phyloP scores from a whole-genome alignment of 2,888 invertebrate species.

The Cataglyphis altisquamis region DNA sequence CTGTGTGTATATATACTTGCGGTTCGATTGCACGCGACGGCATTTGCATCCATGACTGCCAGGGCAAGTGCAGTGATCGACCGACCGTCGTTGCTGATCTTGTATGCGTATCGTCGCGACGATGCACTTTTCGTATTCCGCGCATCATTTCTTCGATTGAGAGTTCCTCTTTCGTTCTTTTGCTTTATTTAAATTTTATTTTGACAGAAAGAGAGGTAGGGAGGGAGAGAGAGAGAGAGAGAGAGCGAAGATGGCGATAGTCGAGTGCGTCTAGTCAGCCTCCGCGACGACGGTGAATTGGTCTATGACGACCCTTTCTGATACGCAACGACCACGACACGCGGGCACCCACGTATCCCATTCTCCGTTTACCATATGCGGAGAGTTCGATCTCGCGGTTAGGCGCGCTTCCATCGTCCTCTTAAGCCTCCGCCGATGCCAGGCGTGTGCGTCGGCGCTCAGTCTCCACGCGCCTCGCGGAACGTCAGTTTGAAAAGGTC shows the following conservation, averaged over 20 bases:
- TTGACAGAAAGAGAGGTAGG: background rate
- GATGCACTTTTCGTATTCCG: background rate
- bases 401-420: slow-evolving; percentile 74
- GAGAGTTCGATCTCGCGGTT: slow-evolving; percentile 79
- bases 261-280: slow-evolving; percentile 4
- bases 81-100: slow-evolving; percentile 15
- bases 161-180: background rate
- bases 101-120: slow-evolving; percentile 30
- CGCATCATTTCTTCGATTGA: slow-evolving; percentile 11
- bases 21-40: slow-evolving; percentile 12
- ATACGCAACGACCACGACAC: slow-evolving; percentile 72
- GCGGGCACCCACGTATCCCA: slow-evolving; percentile 82
- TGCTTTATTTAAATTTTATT: background rate
- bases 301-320: slow-evolving; percentile 61
- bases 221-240: background rate
- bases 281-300: slow-evolving; percentile 60
- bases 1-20: background rate
- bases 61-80: slow-evolving; percentile 3
- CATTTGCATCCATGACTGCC: slow-evolving; percentile 20
- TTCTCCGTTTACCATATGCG: slow-evolving; percentile 84
- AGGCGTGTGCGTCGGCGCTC: slow-evolving; percentile 67
- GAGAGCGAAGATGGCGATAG: background rate
- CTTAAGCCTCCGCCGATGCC: slow-evolving; percentile 77
- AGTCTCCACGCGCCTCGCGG: slow-evolving; percentile 80
- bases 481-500: slow-evolving; percentile 75